Evolutionary conservation across 2,888 invertebrate species (phyloP).

Genomic region (Lysandra coridon): DNA sequence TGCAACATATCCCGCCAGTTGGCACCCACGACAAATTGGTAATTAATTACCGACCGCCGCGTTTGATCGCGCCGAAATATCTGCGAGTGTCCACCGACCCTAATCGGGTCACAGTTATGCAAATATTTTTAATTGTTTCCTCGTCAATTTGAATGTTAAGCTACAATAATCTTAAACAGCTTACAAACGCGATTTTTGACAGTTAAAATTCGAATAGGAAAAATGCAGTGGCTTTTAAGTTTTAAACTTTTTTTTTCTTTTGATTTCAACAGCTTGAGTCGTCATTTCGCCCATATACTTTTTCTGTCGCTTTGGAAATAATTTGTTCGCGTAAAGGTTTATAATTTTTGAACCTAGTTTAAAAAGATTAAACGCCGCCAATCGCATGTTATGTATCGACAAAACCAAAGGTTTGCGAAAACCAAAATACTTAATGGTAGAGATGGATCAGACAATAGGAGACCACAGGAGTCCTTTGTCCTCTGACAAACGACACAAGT

Average conservation of each 20-base stretch:
- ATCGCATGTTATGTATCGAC: background rate
- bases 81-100: slow-evolving; percentile 62
- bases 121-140: background rate
- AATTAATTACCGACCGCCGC: slow-evolving; percentile 74
- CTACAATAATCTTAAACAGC: background rate
- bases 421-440: background rate
- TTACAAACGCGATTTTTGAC: too few species aligned
- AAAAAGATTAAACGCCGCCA: background rate
- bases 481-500: slow-evolving; percentile 65
- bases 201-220: too few species aligned
- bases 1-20: slow-evolving; percentile 71
- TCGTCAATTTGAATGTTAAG: background rate
- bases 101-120: slow-evolving; percentile 49
- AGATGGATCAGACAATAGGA: slow-evolving; percentile 34
- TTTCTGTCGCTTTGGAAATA: too few species aligned
- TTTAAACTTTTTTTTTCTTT: too few species aligned
- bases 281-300: too few species aligned
- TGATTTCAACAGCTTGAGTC: too few species aligned
- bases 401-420: background rate
- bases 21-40: slow-evolving; percentile 80
- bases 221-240: too few species aligned
- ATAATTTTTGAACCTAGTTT: background rate
- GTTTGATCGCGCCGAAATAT: slow-evolving; percentile 77
- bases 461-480: slow-evolving; percentile 51
- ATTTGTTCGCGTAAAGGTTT: too few species aligned